Evolutionary conservation across 2,888 invertebrate genomes (phyloP), one percentile per base, ranked within the genome.

Genomic region (Octodonta nipae): DNA sequence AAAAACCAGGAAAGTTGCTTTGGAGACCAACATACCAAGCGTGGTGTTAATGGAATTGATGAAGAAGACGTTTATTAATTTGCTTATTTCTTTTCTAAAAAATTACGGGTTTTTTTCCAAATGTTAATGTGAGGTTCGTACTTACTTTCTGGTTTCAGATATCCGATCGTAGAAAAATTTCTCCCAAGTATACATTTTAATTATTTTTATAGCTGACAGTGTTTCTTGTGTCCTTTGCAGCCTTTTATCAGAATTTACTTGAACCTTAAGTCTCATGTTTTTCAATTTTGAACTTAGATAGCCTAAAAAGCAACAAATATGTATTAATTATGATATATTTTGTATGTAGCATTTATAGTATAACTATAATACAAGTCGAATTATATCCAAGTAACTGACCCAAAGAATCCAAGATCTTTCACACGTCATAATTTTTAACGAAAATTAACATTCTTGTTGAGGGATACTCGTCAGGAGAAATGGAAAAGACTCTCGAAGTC

Each of bases 111-210:
- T 36, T 15, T 10, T n/a, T n/a, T n/a, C n/a, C n/a, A n/a, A n/a
- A n/a, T n/a, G n/a, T n/a, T n/a, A n/a, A n/a, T n/a, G n/a, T n/a
- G n/a, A n/a, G n/a, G n/a, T n/a, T n/a, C n/a, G n/a, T n/a, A n/a
- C n/a, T n/a, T n/a, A 49, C 49, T 36, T 42, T 41, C 54, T 37
- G 8, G 46, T 41, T 16, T 42, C 37, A 3, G 45, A 38, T 17
- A 53, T 51, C 26, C 47, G 38, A 22, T 38, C 37, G 13, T 41
- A 40, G 34, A 52, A 52, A 35, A 50, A 52, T 8, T 35, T 42
- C 35, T 52, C 50, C 52, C 52, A 52, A 5, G 49, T 46, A 26
- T 50, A 51, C 49, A 51, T 52, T 43, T 52, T 51, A 8, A 51
- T 43, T 12, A 50, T 49, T 37, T 46, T 45, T 13, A 51, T 51